Evolutionary conservation across 2,888 invertebrate genomes (phyloP).

Genomic region (Elysia crispata): DNA sequence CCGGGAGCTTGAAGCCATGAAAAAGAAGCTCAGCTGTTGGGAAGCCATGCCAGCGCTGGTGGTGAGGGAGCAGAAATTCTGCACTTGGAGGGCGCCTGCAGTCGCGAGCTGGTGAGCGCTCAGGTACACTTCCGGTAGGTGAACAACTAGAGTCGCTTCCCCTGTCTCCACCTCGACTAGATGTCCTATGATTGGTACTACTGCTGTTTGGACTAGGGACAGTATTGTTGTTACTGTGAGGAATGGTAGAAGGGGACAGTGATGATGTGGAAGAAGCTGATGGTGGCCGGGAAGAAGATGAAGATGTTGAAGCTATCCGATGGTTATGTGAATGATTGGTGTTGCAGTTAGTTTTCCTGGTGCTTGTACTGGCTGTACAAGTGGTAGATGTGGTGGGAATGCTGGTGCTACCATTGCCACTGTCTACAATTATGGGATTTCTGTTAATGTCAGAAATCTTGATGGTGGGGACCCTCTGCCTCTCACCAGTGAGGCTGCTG

Average conservation of each 20-base stretch:
- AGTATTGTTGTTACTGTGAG: not conserved
- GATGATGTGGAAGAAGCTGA: not conserved
- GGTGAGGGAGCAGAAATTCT: conserved; percentile 46
- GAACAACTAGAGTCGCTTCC: conserved; percentile 41
- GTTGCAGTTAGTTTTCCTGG: not conserved
- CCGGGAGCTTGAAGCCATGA: conserved; percentile 51
- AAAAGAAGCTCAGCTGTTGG: conserved; percentile 46
- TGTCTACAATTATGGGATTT: conserved; percentile 53
- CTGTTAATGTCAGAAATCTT: conserved; percentile 54
- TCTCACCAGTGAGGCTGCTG: conserved; percentile 42
- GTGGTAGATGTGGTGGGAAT: too few species aligned
- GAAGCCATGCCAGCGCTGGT: conserved; percentile 48
- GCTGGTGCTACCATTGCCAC: not conserved
- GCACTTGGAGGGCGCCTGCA: conserved; percentile 47
- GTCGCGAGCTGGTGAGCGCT: conserved; percentile 47
- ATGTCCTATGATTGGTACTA: not conserved
- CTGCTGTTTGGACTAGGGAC: too few species aligned
- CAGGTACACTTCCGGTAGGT: conserved; percentile 30
- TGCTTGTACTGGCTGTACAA: not conserved
- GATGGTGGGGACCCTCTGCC: conserved; percentile 50
- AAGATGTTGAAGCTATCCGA: not conserved
- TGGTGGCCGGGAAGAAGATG: not conserved
- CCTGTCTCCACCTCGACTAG: not conserved
- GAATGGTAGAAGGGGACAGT: conserved; percentile 16
- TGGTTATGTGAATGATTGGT: conserved; percentile 29